Base-by-base conservation (phyloP, 2,113 vertebrate genomes). In the Malurus alboscapulatus region DNA sequence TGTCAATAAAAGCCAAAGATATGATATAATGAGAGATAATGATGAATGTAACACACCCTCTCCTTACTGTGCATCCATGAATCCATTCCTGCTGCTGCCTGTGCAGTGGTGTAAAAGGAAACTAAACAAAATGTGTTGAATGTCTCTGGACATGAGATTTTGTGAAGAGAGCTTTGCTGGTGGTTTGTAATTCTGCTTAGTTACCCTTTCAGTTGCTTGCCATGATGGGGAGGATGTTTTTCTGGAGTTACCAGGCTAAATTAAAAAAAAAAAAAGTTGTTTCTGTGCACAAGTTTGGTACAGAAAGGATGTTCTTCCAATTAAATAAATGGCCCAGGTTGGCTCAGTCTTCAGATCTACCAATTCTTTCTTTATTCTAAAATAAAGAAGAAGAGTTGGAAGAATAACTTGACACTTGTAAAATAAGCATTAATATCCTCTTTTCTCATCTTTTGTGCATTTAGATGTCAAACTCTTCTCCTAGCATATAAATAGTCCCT, bases 31-130 rank as follows among this genome's bases (percentile, higher is more conserved):
- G 61, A 58, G 68, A 4, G 29, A 5, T 17, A 21, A 40, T 10
- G 24, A 42, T 50, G 15, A 17, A 19, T 32, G 1, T 4, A n/a
- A 6, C 16, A 42, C 11, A 47, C 7, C 7, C 32, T 18, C 38
- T 24, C 21, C n/a, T n/a, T 6, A 6, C 19, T 18, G 19, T 65
- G 65, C 45, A 40, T 0, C 50, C 6, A 5, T 6, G 8, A 45
- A 40, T 7, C 17, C 51, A 50, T 3, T 26, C 12, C 53, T 73
- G 85, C 71, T 71, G 48, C 69, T 66, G 30, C 22, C 44, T 5
- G 0, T 47, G 30, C 55, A 38, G 3, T 34, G 17, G 27, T 14
- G 14, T 7, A 4, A 85, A 83, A 61, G 26, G 17, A 53, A 84
- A 8, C 30, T 7, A 12, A 77, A 38, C 9, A 8, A 29, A 73